Base-by-base conservation (phyloP, 2,113 vertebrate species). In the Hyaena hyaena region DNA sequence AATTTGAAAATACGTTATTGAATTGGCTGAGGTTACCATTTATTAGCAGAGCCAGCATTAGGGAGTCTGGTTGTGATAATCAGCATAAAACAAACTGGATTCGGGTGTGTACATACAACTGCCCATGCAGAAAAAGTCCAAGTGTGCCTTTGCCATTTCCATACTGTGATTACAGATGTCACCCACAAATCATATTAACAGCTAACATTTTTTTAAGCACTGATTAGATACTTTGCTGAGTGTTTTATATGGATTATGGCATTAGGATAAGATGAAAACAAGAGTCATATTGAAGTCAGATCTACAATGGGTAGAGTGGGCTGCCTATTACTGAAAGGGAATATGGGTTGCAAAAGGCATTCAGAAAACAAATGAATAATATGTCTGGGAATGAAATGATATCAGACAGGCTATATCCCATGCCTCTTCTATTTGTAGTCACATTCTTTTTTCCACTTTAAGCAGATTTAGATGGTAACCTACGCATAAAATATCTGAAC, bases 171-270 rank as follows among this genome's bases (percentile, higher is more conserved):
- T 9, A 21, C 50, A 90, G 43, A 85, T 77, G 71, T 80, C 2
- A 0, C 3, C 48, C 16, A 66, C 50, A 82, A 82, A 55, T n/a
- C 8, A 16, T 58, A 53, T n/a, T 35, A 90, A 95, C 10, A 73
- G 35, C 33, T 55, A 63, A 26, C 33, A 71, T 93, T 90, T 77
- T 77, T 91, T 85, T 11, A 91, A 77, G 17, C 31, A 91, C 35
- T 68, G 93, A 83, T 91, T 84, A 91, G 53, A 77, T 55, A 48
- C 5, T 68, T 88, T 74, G 61, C n/a, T 83, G 53, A 88, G 16
- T 86, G 61, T 43, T 90, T 66, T 73, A 43, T 93, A 31, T 65
- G 26, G 71, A 63, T 93, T 90, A 69, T 65, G 28, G n/a, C 12
- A 69, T 73, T 74, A 50, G 19, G 24, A 53, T 88, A 53, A 85